phyloP scores from a whole-genome alignment of 2,888 invertebrate genomes.

The Cerastoderma edule region DNA sequence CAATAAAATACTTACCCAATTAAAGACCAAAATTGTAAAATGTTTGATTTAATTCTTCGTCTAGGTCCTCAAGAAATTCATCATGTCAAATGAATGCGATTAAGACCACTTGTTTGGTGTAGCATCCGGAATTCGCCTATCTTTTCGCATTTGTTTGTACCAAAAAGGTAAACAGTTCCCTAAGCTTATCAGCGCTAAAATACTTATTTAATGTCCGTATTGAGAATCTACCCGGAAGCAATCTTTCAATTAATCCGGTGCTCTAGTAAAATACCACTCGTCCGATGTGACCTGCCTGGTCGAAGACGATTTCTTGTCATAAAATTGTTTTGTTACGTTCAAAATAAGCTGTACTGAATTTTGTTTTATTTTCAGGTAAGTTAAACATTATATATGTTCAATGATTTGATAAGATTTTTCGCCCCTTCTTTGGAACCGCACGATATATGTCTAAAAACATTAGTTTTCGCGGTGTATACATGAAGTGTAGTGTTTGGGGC shows the following conservation, averaged over 20 bases:
- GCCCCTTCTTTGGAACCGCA: no score
- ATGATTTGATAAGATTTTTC: no score
- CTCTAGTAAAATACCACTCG: no score
- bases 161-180: slow-evolving; percentile 6
- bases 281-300: no score
- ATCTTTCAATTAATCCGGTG: slow-evolving; percentile 2
- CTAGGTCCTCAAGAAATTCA: neutral
- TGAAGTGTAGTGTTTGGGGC: no score
- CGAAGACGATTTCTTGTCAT: no score
- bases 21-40: neutral
- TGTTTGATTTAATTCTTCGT: neutral
- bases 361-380: no score
- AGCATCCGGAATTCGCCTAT: neutral
- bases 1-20: neutral
- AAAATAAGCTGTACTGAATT: no score
- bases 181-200: neutral
- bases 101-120: neutral
- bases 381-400: no score
- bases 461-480: no score
- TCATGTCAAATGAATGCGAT: slow-evolving; percentile 10
- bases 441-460: no score
- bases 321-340: no score
- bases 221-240: slow-evolving; percentile 10
- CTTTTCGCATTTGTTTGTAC: neutral
- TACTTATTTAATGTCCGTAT: neutral